These are phyloP conservation scores for Lepidonotus clava DNA, from an alignment of 2,888 invertebrate species.

Conservation along the genomic window DNA sequence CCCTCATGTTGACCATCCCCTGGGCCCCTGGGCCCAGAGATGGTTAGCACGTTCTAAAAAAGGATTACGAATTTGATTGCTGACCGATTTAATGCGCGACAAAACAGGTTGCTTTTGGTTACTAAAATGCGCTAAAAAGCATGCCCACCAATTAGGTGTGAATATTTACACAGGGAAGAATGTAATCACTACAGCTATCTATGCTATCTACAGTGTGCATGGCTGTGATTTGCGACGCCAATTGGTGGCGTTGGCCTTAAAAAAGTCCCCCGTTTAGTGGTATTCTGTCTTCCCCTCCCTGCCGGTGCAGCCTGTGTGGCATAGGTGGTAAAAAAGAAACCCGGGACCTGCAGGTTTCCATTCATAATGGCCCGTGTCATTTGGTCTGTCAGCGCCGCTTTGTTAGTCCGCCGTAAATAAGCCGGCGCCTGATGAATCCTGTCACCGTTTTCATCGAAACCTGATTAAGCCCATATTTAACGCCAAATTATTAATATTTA, in stretches of 20 bases:
- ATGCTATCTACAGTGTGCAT: no score
- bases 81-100: no score
- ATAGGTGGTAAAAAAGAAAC: neutral
- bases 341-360: neutral
- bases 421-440: neutral
- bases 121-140: no score
- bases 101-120: no score
- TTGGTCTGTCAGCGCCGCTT: neutral
- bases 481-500: neutral
- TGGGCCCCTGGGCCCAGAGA: neutral
- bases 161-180: no score
- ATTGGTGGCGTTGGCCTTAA: no score
- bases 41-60: no score
- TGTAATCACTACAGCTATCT: no score
- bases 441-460: neutral
- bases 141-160: no score
- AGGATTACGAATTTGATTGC: no score
- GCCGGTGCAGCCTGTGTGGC: neutral
- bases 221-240: no score
- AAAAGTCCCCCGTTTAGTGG: neutral
- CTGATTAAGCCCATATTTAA: conserved; percentile 3
- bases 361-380: conserved; percentile 24
- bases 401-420: neutral
- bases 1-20: neutral
- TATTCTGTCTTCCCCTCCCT: neutral